A percentile compares a stretch with the other conserved stretches of the same genome.
Conservation (phyloP, 1,140 invertebrate species). For the Euglossa dilemma region DNA sequence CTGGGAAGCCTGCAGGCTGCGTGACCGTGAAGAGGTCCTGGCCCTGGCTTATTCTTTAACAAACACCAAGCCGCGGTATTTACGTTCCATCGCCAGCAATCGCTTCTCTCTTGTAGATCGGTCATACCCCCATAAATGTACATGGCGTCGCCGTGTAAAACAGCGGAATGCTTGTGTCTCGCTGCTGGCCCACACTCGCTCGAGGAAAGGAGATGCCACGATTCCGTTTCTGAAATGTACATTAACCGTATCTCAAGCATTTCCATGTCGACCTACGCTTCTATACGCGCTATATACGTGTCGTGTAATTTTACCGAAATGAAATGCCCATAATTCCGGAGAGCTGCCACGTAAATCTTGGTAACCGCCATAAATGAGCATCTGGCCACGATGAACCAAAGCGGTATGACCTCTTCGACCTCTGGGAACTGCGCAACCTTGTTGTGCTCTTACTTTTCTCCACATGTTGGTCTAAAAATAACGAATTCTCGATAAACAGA, state of each 20-base stretch:
- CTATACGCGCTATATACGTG: too few species aligned
- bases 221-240: conserved; percentile 86
- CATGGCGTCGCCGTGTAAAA: conserved; percentile 90
- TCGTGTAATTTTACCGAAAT: conserved; percentile 86
- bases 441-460: conserved; percentile 86
- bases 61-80: conserved; percentile 87
- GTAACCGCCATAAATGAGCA: conserved; percentile 95
- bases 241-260: background rate
- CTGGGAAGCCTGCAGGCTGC: conserved; percentile 90
- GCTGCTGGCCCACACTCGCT: conserved; percentile 85
- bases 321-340: conserved; percentile 93
- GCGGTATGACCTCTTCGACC: conserved; percentile 92
- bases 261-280: too few species aligned
- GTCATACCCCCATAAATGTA: conserved; percentile 96
- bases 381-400: conserved; percentile 89
- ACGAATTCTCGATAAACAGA: background rate
- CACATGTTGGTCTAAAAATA: conserved; percentile 85
- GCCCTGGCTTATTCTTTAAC: conserved; percentile 87
- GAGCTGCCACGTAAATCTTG: conserved; percentile 93
- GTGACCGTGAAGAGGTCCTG: conserved; percentile 91
- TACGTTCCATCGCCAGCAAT: conserved; percentile 93
- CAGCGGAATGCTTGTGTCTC: conserved; percentile 92
- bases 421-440: conserved; percentile 86
- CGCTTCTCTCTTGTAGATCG: conserved; percentile 90
- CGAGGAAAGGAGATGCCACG: conserved; percentile 87